phyloP scores from a whole-genome alignment of 2,888 invertebrate genomes.

The Cephus pygmeus region DNA sequence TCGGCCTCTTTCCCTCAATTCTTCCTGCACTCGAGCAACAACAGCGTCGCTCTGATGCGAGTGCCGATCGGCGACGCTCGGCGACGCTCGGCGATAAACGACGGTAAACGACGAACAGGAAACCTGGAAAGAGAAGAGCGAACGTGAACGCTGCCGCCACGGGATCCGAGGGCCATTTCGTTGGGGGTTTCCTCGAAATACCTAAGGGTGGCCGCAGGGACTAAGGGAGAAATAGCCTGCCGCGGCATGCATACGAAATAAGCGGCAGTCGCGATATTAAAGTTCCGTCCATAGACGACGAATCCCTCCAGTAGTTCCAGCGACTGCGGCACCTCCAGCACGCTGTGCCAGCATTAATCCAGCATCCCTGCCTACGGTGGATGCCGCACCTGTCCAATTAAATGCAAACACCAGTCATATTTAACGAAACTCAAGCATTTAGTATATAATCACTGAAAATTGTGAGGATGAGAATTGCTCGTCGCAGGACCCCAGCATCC shows the following conservation, averaged over 20 bases:
- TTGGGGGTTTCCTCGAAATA: constrained; percentile 21
- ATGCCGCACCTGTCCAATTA: constrained; percentile 20
- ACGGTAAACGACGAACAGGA: constrained; percentile 14
- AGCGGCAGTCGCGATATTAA: constrained; percentile 48
- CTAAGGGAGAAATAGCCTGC: constrained; percentile 28
- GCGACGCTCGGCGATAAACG: constrained; percentile 17
- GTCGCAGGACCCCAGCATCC: too few relatives aligned
- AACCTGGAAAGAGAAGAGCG: too few relatives aligned
- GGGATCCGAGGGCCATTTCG: background rate
- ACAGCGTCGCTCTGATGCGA: constrained; percentile 7
- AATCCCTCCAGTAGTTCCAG: constrained; percentile 31
- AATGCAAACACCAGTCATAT: constrained; percentile 18
- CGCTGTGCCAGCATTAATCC: too few relatives aligned
- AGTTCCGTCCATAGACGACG: constrained; percentile 38
- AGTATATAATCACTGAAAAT: too few relatives aligned
- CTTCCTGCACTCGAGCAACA: constrained; percentile 10
- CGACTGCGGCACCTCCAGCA: too few relatives aligned
- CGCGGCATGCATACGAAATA: constrained; percentile 50
- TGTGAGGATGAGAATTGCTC: too few relatives aligned
- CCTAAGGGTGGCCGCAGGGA: constrained; percentile 21
- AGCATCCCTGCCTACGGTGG: background rate
- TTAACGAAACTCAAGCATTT: too few relatives aligned
- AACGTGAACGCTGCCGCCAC: too few relatives aligned
- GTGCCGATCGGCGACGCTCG: constrained; percentile 17
- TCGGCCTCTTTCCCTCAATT: too few relatives aligned